phyloP scores from a whole-genome alignment of 2,797 vertebrate species.

The Eremophila alpestris region DNA sequence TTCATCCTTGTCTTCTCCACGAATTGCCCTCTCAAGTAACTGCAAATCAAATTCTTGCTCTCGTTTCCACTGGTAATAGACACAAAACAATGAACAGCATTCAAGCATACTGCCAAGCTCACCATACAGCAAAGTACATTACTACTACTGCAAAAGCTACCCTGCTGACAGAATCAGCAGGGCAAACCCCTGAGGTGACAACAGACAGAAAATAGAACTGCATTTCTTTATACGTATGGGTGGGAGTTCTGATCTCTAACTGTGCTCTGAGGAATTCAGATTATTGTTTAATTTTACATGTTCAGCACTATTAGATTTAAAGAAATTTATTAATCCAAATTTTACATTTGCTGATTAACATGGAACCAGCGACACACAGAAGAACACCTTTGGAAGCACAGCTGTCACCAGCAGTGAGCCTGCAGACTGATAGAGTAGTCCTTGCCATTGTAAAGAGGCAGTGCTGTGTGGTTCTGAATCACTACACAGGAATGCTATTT shows the following conservation, averaged over 20 bases:
- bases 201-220: not conserved
- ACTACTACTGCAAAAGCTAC: not conserved
- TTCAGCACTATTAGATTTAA: not conserved
- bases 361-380: not conserved
- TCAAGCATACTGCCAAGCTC: slow-evolving; percentile 7
- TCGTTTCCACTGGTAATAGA: slow-evolving; percentile 92
- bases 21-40: slow-evolving; percentile 90
- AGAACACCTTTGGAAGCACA: not conserved
- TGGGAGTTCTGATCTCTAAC: not conserved
- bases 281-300: not conserved
- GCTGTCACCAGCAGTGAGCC: not conserved
- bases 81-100: slow-evolving; percentile 70
- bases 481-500: not conserved
- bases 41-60: slow-evolving; percentile 99
- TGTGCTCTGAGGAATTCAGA: not conserved
- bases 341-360: not conserved
- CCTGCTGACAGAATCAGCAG: not conserved
- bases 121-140: not conserved
- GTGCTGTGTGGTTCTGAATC: not conserved
- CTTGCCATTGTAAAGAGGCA: not conserved
- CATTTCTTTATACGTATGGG: not conserved
- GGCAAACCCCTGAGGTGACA: not conserved
- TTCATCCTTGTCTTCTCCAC: slow-evolving; percentile 88
- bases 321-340: not conserved
- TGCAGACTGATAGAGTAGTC: not conserved